phyloP scores from a whole-genome alignment of 2,797 vertebrate genomes.

The Amblyopsis hoosieri region DNA sequence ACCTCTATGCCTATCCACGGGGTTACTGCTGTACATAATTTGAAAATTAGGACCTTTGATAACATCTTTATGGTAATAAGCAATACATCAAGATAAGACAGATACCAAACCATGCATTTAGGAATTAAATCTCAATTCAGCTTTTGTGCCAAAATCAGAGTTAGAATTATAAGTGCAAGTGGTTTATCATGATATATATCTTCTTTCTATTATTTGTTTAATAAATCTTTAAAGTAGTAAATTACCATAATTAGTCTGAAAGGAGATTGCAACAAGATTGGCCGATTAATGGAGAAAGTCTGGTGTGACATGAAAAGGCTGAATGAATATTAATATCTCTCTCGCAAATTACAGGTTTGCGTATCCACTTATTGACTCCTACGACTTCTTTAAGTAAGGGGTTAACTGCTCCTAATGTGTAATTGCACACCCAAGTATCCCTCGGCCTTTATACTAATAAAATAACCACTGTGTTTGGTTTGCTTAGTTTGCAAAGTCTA shows the following conservation, averaged over 20 bases:
- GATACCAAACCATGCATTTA: conserved; percentile 5
- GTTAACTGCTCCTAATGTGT: conserved; percentile 77
- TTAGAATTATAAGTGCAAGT: no score
- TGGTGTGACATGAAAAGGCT: conserved; percentile 57
- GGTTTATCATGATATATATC: no score
- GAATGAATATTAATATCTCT: conserved; percentile 44
- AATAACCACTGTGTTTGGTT: no score
- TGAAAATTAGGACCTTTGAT: conserved; percentile 72
- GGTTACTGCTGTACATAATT: conserved; percentile 68
- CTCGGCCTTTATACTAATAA: no score
- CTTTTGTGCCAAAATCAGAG: no score
- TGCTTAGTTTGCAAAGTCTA: no score
- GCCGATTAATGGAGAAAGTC: conserved; percentile 47
- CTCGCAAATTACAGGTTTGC: conserved; percentile 58
- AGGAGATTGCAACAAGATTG: conserved; percentile 32
- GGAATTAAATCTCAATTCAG: no score
- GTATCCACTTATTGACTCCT: conserved; percentile 47
- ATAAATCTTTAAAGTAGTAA: conserved; percentile 49
- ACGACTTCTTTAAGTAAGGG: conserved; percentile 68
- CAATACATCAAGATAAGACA: conserved; percentile 55
- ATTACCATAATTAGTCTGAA: conserved; percentile 35
- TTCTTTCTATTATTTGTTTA: conserved; percentile 2
- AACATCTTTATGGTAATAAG: conserved; percentile 59
- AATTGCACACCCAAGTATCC: conserved; percentile 56
- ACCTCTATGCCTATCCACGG: conserved; percentile 69